phyloP scores from a whole-genome alignment of 2,797 vertebrate species.

The Nyctalus aviator region DNA sequence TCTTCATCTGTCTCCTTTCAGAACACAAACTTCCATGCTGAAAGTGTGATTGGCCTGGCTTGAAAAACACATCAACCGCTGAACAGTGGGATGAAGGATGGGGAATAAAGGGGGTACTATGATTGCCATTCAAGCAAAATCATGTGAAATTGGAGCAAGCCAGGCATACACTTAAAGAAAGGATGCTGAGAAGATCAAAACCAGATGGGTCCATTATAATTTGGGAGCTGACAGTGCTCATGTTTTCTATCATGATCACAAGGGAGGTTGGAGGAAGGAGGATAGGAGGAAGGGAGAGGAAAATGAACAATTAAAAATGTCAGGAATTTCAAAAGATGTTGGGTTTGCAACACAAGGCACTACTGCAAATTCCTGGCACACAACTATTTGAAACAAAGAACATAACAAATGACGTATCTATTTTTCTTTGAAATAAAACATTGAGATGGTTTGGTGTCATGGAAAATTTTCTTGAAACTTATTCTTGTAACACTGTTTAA shows the following conservation, averaged over 20 bases:
- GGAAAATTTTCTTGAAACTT: conserved; percentile 62
- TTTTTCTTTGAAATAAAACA: conserved; percentile 36
- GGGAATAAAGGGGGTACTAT: not conserved
- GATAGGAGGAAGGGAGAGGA: not conserved
- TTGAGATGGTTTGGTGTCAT: conserved; percentile 15
- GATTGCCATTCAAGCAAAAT: conserved; percentile 1
- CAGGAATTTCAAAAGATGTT: conserved; percentile 39
- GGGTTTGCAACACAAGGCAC: not conserved
- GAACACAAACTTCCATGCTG: not conserved
- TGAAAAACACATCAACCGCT: not conserved
- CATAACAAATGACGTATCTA: not conserved
- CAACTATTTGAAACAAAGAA: conserved; percentile 27
- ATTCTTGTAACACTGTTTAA: not conserved
- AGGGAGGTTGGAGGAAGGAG: not conserved
- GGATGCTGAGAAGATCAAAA: not conserved
- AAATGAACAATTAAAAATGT: conserved; percentile 44
- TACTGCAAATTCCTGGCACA: conserved; percentile 20
- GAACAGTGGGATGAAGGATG: not conserved
- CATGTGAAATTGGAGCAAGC: not conserved
- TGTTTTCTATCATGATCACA: conserved; percentile 29
- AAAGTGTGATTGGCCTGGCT: not conserved
- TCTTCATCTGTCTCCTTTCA: not conserved
- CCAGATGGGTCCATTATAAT: not conserved
- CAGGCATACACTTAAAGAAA: not conserved
- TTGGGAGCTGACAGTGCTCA: not conserved